Conservation (phyloP, 2,113 vertebrate species). For the Silurus meridionalis region DNA sequence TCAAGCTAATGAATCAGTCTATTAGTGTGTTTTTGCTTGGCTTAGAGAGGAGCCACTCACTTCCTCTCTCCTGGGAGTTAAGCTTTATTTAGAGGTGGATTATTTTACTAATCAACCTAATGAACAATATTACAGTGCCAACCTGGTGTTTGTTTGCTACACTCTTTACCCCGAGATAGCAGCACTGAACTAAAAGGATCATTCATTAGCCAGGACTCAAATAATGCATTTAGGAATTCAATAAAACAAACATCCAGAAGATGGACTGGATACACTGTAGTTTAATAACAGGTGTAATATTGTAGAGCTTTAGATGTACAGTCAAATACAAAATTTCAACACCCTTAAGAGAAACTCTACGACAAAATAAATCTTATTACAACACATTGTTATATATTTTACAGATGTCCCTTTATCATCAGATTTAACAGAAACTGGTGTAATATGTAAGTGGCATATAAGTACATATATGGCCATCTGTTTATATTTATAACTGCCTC, state of each 20-base stretch:
- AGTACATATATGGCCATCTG: not conserved
- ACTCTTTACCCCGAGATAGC: constrained; percentile 2
- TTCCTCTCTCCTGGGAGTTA: constrained; percentile 39
- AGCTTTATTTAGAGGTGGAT: constrained; percentile 33
- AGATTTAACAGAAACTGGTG: not conserved
- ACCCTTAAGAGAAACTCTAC: not conserved
- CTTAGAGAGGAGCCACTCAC: constrained; percentile 33
- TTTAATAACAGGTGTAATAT: not conserved
- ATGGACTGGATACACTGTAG: not conserved
- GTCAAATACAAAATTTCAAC: not conserved
- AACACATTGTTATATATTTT: not conserved
- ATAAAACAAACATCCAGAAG: not conserved
- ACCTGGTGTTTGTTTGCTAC: constrained; percentile 31
- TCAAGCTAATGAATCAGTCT: constrained; percentile 45
- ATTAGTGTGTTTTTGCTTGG: constrained; percentile 29
- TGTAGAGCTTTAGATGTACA: not conserved
- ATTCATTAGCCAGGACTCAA: constrained; percentile 21
- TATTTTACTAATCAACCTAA: constrained; percentile 32
- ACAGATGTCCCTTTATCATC: not conserved
- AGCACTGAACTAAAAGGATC: constrained; percentile 10
- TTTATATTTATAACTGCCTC: not conserved
- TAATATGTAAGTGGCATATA: not conserved
- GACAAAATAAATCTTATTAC: not conserved
- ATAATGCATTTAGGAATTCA: constrained; percentile 10
- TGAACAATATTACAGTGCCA: constrained; percentile 10